Base-by-base conservation (phyloP, 30 jellyfish, hydroid and myxozoan species). In the Pelagia noctiluca region DNA sequence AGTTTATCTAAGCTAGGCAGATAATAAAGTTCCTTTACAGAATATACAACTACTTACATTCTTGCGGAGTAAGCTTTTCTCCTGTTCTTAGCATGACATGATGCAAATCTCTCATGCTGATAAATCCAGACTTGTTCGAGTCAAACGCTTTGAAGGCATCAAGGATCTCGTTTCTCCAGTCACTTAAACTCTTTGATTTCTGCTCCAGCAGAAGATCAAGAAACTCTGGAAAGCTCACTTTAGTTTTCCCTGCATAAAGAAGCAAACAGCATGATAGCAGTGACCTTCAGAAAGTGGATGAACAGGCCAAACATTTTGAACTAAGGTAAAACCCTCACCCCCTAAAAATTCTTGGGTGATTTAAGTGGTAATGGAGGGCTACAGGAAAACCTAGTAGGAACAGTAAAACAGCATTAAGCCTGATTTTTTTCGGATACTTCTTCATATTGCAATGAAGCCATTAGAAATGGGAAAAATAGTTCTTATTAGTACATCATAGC, bases 61-160 rank as follows among this genome's bases (percentile, higher is more conserved):
- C 99, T 37, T 54, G 93, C 3, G 82, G 89, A 18, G 92, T 62
- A 22, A 94, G 26, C 23, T 75, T 80, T 65, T 94, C 99, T 31
- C 99, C 99, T 16, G 97, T 94, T 52, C 90, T 69, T 84, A 80
- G 63, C 96, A 94, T 69, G 19, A 94, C 67, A 70, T 94, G 99
- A n/a, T 83, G 85, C 24, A 94, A 68, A 66, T 94, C 97, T 54
- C 84, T 83, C 95, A 94, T 76, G 29, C 79, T 70, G 18, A 94
- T 70, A 32, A 63, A 64, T 19, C 99, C 99, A 13, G 74, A 32
- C 19, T 75, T 69, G 28, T 64, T 68, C 13, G 35, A 70, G 46
- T 94, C 99, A 37, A 83, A 88, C 26, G 96, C 94, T 61, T 71
- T 49, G 71, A 94, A 94, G 1, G 96, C 99, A 37, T 75, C 95